phyloP scores from a whole-genome alignment of 1,140 invertebrate species.

The Chelonus insularis region DNA sequence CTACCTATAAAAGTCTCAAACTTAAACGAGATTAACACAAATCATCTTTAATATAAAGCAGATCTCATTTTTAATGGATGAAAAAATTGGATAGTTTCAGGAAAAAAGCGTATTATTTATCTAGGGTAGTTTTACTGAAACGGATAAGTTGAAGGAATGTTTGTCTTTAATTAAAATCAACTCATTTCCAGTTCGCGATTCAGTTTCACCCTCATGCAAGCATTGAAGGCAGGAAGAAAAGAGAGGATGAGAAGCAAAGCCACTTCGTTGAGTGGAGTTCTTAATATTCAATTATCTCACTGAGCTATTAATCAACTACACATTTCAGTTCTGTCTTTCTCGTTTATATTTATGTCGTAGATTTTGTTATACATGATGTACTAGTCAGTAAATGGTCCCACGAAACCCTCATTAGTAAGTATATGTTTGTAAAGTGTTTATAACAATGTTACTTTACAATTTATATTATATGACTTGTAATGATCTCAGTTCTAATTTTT shows the following conservation, averaged over 20 bases:
- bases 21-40: too few species aligned
- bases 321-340: background rate
- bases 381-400: background rate
- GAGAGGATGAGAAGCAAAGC: conserved; percentile 20
- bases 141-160: conserved; percentile 42
- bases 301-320: conserved; percentile 49
- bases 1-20: too few species aligned
- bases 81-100: background rate
- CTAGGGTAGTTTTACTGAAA: conserved; percentile 25
- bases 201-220: background rate
- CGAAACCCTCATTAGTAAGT: too few species aligned
- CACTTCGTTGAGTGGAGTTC: conserved; percentile 44
- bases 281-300: conserved; percentile 57
- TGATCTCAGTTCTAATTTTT: too few species aligned
- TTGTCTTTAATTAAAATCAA: conserved; percentile 59
- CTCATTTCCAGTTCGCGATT: conserved; percentile 33
- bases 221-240: background rate
- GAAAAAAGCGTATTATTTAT: conserved; percentile 2
- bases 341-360: background rate
- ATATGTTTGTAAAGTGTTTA: too few species aligned
- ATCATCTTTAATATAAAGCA: too few species aligned
- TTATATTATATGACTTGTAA: too few species aligned
- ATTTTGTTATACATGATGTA: background rate
- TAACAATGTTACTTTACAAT: too few species aligned
- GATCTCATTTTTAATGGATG: too few species aligned